A percentile compares a stretch with the other conserved stretches of the same genome.
Conservation (phyloP, 1,140 invertebrate species). For the Drosophila kepulauana region DNA sequence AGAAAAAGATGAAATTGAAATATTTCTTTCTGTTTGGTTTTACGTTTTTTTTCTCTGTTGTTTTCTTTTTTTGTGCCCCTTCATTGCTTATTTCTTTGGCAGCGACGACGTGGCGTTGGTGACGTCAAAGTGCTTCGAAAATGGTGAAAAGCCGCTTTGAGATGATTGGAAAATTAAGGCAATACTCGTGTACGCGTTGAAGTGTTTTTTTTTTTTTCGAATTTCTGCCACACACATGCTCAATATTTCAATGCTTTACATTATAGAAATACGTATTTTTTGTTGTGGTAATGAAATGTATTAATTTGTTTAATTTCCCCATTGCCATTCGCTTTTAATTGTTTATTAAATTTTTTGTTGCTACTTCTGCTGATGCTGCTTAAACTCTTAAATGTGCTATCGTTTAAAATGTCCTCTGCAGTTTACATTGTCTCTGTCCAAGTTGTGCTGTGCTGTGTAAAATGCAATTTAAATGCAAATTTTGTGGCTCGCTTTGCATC, state of each 20-base stretch:
- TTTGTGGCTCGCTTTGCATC: constrained; percentile 26
- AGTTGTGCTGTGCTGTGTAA: constrained; percentile 13
- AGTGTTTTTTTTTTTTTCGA: constrained; percentile 30
- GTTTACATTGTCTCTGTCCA: background rate
- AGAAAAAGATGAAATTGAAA: constrained; percentile 45
- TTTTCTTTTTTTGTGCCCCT: constrained; percentile 4
- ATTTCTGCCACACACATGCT: background rate
- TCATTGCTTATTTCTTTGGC: constrained; percentile 48
- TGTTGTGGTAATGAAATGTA: constrained; percentile 31
- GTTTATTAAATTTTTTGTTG: constrained; percentile 17
- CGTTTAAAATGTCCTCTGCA: constrained; percentile 18
- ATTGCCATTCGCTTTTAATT: constrained; percentile 26
- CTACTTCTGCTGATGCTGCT: background rate
- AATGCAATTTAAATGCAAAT: constrained; percentile 83
- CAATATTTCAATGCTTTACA: constrained; percentile 11
- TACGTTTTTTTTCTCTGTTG: background rate
- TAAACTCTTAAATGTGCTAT: constrained; percentile 20
- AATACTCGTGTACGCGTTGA: constrained; percentile 65
- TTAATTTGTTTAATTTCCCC: constrained; percentile 19
- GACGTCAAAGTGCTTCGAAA: constrained; percentile 66
- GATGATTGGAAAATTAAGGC: constrained; percentile 72
- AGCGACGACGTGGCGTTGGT: constrained; percentile 44
- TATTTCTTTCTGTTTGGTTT: constrained; percentile 13
- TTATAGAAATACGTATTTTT: background rate
- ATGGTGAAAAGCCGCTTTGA: constrained; percentile 59